phyloP scores from a whole-genome alignment of 1,140 invertebrate genomes.

The Drosophila mauritiana region DNA sequence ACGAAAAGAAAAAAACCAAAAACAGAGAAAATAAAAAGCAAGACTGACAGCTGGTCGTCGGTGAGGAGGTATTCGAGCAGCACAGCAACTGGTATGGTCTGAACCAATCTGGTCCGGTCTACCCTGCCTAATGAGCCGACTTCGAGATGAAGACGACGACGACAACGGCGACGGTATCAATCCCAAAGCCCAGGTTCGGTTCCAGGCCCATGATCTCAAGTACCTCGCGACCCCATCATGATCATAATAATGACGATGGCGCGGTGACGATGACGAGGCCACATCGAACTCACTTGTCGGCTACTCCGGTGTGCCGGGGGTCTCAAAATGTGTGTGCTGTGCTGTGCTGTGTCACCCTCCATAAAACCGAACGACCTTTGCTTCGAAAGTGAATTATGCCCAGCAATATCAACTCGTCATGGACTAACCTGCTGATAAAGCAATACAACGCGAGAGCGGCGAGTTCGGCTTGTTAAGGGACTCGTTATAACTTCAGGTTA shows the following conservation, averaged over 20 bases:
- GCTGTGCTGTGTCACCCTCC: constrained; percentile 42
- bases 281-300: constrained; percentile 51
- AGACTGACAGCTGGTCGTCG: constrained; percentile 69
- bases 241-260: constrained; percentile 30
- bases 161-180: constrained; percentile 27
- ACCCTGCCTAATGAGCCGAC: constrained; percentile 50
- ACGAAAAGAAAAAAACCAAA: constrained; percentile 28
- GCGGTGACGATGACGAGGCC: constrained; percentile 46
- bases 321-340: constrained; percentile 1
- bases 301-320: not conserved
- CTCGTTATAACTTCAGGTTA: not conserved
- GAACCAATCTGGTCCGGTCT: constrained; percentile 60
- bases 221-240: constrained; percentile 52
- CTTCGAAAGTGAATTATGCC: constrained; percentile 34
- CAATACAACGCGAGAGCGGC: not conserved
- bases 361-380: constrained; percentile 48
- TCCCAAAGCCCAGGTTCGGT: constrained; percentile 23
- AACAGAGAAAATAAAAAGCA: constrained; percentile 51
- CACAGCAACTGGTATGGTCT: constrained; percentile 59
- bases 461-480: not conserved
- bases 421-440: constrained; percentile 30
- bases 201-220: constrained; percentile 27
- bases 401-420: constrained; percentile 31
- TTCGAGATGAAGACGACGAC: constrained; percentile 25
- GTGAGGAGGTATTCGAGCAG: constrained; percentile 18